Conservation (phyloP, 2,113 vertebrate genomes). For the Myrmecophaga tridactyla region DNA sequence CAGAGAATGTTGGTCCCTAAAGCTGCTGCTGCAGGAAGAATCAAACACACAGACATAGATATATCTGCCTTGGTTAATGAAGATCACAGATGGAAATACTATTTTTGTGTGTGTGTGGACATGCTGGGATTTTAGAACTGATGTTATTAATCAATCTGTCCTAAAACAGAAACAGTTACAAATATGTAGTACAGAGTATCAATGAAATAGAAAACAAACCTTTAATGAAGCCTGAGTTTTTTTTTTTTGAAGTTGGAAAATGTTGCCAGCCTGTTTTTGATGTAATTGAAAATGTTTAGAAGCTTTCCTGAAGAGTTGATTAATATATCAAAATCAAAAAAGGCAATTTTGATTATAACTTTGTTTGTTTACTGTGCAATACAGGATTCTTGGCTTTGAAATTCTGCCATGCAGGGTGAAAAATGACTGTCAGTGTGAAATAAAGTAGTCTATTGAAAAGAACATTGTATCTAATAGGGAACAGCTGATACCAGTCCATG, state of each 20-base stretch:
- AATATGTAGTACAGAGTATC: slow-evolving; percentile 60
- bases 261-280: slow-evolving; percentile 42
- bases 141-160: slow-evolving; percentile 74
- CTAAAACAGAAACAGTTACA: slow-evolving; percentile 65
- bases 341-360: slow-evolving; percentile 57
- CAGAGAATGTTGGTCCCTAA: not conserved
- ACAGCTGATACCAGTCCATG: slow-evolving; percentile 75
- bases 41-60: slow-evolving; percentile 19
- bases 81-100: slow-evolving; percentile 61
- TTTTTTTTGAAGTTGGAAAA: slow-evolving; percentile 65
- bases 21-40: not conserved
- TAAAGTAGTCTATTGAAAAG: slow-evolving; percentile 76
- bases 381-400: slow-evolving; percentile 79
- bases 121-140: slow-evolving; percentile 65
- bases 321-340: slow-evolving; percentile 71
- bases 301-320: slow-evolving; percentile 61
- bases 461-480: slow-evolving; percentile 77
- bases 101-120: not conserved
- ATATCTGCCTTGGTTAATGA: slow-evolving; percentile 56
- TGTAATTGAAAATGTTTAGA: slow-evolving; percentile 62
- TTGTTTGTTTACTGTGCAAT: slow-evolving; percentile 76
- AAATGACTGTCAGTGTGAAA: slow-evolving; percentile 81
- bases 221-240: slow-evolving; percentile 52
- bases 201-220: slow-evolving; percentile 21
- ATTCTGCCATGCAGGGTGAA: slow-evolving; percentile 79